Evolutionary conservation across 2,113 vertebrate genomes (phyloP).

Genomic region (Stigmatopora nigra): DNA sequence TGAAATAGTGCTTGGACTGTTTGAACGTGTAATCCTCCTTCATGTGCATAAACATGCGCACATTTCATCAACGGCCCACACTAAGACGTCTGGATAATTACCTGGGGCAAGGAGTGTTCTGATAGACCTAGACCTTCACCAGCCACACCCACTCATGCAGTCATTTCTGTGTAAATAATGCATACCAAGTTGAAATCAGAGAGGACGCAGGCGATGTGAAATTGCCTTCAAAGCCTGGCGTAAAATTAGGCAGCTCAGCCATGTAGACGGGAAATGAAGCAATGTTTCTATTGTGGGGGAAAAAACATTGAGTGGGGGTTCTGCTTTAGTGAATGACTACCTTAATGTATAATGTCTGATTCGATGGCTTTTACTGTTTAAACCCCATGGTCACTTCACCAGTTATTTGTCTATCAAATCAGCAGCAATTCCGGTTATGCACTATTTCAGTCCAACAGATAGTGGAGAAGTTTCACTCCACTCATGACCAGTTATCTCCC

Average conservation of each 20-base stretch:
- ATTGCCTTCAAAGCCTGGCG: conserved; percentile 76
- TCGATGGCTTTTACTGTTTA: conserved; percentile 38
- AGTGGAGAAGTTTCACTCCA: not conserved
- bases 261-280: conserved; percentile 80
- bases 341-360: conserved; percentile 38
- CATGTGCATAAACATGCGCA: conserved; percentile 93
- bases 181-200: conserved; percentile 69
- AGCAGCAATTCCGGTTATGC: not conserved
- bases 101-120: conserved; percentile 55
- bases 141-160: conserved; percentile 25
- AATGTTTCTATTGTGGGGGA: conserved; percentile 70
- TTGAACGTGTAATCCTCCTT: conserved; percentile 73
- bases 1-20: conserved; percentile 55
- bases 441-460: not conserved
- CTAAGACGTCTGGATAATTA: conserved; percentile 63
- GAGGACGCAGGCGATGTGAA: conserved; percentile 73
- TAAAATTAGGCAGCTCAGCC: conserved; percentile 78
- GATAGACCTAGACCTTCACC: conserved; percentile 25
- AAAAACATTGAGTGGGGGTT: conserved; percentile 31
- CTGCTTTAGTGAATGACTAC: conserved; percentile 30
- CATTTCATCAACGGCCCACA: conserved; percentile 61
- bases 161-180: conserved; percentile 68
- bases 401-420: conserved; percentile 11
- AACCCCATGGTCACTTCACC: conserved; percentile 21
- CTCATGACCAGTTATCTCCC: too few species aligned